These are phyloP conservation scores for Prinia subflava DNA, from an alignment of 2,113 vertebrate species.

Conservation along the genomic window DNA sequence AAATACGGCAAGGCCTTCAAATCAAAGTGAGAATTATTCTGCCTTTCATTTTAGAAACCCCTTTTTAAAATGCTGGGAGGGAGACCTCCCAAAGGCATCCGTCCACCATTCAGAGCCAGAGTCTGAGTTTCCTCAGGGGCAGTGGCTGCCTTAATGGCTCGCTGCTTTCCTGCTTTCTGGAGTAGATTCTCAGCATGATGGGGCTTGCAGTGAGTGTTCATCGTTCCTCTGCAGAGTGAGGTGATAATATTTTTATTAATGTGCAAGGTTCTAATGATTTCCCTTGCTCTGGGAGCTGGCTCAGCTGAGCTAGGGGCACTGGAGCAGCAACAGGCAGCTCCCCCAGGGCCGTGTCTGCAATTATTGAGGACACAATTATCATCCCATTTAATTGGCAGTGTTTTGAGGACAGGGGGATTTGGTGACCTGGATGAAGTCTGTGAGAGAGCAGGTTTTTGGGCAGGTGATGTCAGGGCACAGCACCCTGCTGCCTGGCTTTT, in stretches of 20 bases:
- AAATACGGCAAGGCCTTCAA: neutral
- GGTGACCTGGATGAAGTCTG: neutral
- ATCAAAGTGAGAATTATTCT: neutral
- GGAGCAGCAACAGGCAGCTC: neutral
- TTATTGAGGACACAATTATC: neutral
- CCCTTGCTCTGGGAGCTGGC: neutral
- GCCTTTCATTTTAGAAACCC: neutral
- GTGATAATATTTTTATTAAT: conserved; percentile 47
- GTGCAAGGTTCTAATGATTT: neutral
- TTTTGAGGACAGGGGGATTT: neutral
- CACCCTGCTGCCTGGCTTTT: neutral
- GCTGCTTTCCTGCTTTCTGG: neutral
- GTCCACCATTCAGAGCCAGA: accelerated
- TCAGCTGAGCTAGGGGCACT: neutral
- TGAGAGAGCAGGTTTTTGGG: neutral
- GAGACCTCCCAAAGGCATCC: neutral
- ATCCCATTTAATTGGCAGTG: neutral
- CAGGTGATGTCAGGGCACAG: neutral
- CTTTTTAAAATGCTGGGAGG: neutral
- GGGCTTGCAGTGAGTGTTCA: neutral
- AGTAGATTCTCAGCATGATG: neutral
- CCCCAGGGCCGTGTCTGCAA: neutral
- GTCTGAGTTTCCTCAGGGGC: neutral
- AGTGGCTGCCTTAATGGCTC: neutral
- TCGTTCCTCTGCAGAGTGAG: neutral